Evolutionary conservation across 2,113 vertebrate species (phyloP), one percentile per base, ranked within the genome.

Genomic region (Vimba vimba): DNA sequence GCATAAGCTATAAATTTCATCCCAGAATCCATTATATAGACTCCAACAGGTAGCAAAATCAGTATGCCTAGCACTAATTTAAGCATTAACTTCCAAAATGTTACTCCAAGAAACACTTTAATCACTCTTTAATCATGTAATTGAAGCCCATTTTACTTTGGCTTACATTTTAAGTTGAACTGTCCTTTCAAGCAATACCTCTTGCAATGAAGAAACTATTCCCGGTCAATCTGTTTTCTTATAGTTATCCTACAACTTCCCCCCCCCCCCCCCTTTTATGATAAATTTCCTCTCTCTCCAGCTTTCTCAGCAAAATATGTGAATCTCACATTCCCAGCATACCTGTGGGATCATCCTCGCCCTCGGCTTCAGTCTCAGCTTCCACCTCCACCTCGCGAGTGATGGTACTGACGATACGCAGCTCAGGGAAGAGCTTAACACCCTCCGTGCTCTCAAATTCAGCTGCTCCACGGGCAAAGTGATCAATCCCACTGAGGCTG

Each of bases 371-470:
- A 0, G 95, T 93, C 0, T 98, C 97, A 0, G 94, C 91, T 64
- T 98, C 96, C 0, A 95, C 95, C 88, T 98, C 97, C 87, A 98
- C 97, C 87, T 99, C 98, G 0, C 97, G 94, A 0, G 97, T 99
- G 91, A 99, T 96, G 89, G 98, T 99, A 94, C 98, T 99, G 85
- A 99, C 97, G 23, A 99, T 97, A 8, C 96, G 97, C 0, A 99
- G 96, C 93, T 99, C 98, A 0, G 98, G 98, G 87, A 99, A 99
- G 0, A 99, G 95, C 1, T 94, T 94, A 15, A 99, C 96, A 0
- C 98, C 98, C 74, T 97, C 96, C 0, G 94, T 55, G 88, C 97
- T 96, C 93, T 99, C 97, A 0, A 99, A 99, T 87, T 99, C 98
- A 0, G 96, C 96, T 0, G 98, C 97, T 0, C 97, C 97, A n/a